Evolutionary conservation across 1,140 invertebrate species (phyloP).

Genomic region (Heliothis virescens): DNA sequence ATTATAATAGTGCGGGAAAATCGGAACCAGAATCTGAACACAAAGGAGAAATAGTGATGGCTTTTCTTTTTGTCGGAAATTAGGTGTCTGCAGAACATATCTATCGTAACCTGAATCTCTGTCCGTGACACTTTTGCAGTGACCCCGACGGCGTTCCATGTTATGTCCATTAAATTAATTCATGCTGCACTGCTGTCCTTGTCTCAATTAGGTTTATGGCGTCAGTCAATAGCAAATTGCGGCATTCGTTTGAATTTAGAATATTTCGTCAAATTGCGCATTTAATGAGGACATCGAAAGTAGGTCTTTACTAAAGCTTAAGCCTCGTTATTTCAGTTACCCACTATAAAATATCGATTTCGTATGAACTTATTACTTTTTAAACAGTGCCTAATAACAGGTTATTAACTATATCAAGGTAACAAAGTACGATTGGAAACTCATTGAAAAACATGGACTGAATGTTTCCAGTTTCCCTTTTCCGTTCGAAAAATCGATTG

Average conservation of each 20-base stretch:
- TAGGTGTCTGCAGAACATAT: background rate
- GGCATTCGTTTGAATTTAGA: too few species aligned
- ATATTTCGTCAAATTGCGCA: background rate
- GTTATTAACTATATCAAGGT: conserved; percentile 3
- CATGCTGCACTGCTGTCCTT: background rate
- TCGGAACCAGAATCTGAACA: background rate
- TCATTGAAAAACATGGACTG: background rate
- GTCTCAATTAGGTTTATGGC: background rate
- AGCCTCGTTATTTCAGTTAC: too few species aligned
- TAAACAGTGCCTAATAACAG: background rate
- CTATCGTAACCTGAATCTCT: background rate
- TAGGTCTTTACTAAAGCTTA: too few species aligned
- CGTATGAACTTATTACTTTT: too few species aligned
- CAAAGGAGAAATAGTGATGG: background rate
- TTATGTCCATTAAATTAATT: conserved; percentile 17
- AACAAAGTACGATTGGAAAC: too few species aligned
- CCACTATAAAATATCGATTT: too few species aligned
- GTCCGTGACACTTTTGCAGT: conserved; percentile 6
- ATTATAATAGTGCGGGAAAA: conserved; percentile 21
- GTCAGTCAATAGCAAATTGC: background rate
- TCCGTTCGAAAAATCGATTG: conserved; percentile 14
- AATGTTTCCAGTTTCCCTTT: conserved; percentile 11
- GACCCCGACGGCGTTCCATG: conserved; percentile 11
- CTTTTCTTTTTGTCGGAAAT: background rate
- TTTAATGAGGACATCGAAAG: too few species aligned